Base-by-base conservation (phyloP, 2,888 invertebrate species). In the Incurvaria masculella region DNA sequence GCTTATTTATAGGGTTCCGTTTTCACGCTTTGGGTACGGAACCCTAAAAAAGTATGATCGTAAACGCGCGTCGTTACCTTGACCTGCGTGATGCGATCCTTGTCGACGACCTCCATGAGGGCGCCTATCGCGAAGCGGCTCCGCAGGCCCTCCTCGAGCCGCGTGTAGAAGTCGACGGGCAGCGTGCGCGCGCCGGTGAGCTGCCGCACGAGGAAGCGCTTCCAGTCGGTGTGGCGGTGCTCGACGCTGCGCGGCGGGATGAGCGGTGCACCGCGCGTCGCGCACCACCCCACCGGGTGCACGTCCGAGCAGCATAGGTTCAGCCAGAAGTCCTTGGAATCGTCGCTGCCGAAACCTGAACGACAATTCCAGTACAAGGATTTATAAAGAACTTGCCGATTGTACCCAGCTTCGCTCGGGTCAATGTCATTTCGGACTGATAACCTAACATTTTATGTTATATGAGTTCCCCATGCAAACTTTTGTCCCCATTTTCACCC, bases 251-350 rank as follows among this genome's bases (percentile, higher is more conserved):
- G 87, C 11, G 97, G 97, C 17, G 97, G 97, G 66, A 97, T 96
- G 8, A 97, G 79, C 2, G 96, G 96, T 66, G 96, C 95, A 23
- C 95, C 95, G 51, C 95, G 85, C 0, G 94, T 92, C 3, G 97
- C 97, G 74, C 97, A 97, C 97, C 97, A 98, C 5, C 97, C 97
- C 4, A 98, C 96, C 16, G 95, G 94, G 72, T 97, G 95, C n/a
- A 98, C 92, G 63, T 92, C 89, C 18, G 92, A 89, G 51, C 93
- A 91, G 69, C 96, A 95, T 45, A 98, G 76, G 60, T 96, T 96
- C 4, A 97, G 89, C 97, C 97, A 98, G 68, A 98, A 97, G 69
- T 98, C 97, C 68, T 92, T 90, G 21, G 89, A 85, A 49, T 85
- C 81, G 64, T 95, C 93, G 53, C 85, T 85, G 21, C 93, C 94